Evolutionary conservation across 2,797 vertebrate species (phyloP).

Genomic region (Apodemus agrarius): DNA sequence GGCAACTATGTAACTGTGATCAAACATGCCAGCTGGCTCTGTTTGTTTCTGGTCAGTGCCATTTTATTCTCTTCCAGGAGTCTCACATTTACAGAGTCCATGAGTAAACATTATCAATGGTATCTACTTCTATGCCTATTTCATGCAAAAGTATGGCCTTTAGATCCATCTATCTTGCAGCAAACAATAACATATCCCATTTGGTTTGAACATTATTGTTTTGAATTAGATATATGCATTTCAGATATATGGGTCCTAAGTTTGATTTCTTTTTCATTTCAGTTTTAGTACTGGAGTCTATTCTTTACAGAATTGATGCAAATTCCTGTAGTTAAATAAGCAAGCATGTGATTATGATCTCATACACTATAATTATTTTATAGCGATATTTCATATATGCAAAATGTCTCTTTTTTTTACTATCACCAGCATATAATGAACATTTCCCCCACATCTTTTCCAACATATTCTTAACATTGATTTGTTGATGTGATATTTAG

Average conservation of each 20-base stretch:
- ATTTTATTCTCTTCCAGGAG: background rate
- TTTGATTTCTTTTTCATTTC: background rate
- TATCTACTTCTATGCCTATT: background rate
- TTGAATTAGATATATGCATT: background rate
- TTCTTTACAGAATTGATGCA: background rate
- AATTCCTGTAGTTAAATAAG: background rate
- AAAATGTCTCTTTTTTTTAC: background rate
- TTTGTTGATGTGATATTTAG: background rate
- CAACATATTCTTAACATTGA: background rate
- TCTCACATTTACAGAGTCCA: background rate
- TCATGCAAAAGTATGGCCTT: background rate
- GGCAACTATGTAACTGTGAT: too few relatives aligned
- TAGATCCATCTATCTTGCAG: background rate
- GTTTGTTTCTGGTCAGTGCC: rapidly evolving
- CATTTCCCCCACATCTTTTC: background rate
- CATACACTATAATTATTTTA: background rate
- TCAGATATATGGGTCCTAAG: background rate
- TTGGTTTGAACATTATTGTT: too few relatives aligned
- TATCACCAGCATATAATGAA: background rate
- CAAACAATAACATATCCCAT: background rate
- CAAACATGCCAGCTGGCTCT: rapidly evolving
- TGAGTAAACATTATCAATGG: background rate
- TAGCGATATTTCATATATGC: background rate
- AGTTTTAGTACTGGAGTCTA: background rate
- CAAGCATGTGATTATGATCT: background rate